A percentile compares a stretch with the other conserved stretches of the same genome.
phyloP scores from a whole-genome alignment of 92 coral and sea anemone genomes.

The Ricordea florida region DNA sequence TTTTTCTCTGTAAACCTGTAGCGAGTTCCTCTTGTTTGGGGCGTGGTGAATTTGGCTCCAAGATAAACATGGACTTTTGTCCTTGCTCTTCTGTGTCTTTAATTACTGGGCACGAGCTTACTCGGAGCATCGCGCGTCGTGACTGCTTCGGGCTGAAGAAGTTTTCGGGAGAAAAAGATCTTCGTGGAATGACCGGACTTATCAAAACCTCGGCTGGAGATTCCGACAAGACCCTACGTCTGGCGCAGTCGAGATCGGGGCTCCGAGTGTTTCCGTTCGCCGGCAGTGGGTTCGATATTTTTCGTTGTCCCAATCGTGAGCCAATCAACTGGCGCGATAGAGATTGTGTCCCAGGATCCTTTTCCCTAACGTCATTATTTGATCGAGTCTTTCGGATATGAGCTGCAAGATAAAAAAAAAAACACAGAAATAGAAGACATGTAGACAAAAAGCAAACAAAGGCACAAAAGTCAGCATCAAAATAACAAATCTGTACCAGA shows the following conservation, averaged over 20 bases:
- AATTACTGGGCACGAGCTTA: conserved; percentile 3
- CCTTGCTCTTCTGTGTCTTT: neutral
- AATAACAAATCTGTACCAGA: no score
- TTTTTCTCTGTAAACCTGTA: no score
- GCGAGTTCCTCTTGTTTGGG: neutral
- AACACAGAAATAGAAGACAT: neutral
- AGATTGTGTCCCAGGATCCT: conserved; percentile 1
- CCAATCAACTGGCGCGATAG: neutral
- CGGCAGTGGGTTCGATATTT: conserved; percentile 24
- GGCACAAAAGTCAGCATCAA: no score
- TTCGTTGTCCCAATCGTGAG: conserved; percentile 5
- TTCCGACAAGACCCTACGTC: conserved; percentile 18
- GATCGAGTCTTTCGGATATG: neutral
- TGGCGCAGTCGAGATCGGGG: no score
- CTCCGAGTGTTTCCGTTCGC: neutral
- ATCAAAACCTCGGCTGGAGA: conserved; percentile 21
- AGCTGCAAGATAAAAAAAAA: neutral
- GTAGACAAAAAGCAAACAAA: no score
- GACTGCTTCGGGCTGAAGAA: neutral
- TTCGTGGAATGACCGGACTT: conserved; percentile 17
- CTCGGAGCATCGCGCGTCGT: neutral
- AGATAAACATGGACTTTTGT: neutral
- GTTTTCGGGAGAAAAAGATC: neutral
- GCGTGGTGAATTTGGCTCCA: neutral
- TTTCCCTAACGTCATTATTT: conserved; percentile 17